These are phyloP conservation scores for Andricus quercusramuli DNA, from an alignment of 2,888 invertebrate species.

Conservation along the genomic window DNA sequence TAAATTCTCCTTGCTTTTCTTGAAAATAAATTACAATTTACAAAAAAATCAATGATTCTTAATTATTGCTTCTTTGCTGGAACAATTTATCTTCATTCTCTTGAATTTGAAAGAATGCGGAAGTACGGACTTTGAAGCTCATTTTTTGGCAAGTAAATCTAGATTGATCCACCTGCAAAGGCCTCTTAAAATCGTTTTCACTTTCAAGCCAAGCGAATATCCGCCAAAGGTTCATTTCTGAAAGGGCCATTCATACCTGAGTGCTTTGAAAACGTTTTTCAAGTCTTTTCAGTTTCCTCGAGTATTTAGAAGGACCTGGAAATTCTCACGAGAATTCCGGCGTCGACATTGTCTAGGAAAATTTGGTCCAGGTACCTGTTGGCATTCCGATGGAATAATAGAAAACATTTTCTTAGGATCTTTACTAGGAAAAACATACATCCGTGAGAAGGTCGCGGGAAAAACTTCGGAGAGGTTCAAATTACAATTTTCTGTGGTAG, in stretches of 20 bases:
- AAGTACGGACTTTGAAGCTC: neutral
- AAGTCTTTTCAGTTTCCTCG: conserved; percentile 15
- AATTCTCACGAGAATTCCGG: conserved; percentile 52
- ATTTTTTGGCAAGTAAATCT: neutral
- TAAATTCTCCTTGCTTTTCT: neutral
- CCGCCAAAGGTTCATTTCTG: conserved; percentile 23
- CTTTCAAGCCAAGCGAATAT: conserved; percentile 8
- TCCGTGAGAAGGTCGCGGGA: neutral
- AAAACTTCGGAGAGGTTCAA: neutral
- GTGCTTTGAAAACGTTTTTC: conserved; percentile 39
- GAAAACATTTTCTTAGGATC: neutral
- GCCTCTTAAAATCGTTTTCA: conserved; percentile 10
- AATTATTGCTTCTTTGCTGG: neutral
- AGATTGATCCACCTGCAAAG: conserved; percentile 21
- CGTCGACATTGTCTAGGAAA: conserved; percentile 51
- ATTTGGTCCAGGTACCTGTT: conserved; percentile 49
- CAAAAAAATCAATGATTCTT: neutral
- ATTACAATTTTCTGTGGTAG: neutral
- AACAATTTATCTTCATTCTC: no score
- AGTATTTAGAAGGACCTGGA: conserved; percentile 28
- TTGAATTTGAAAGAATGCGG: no score
- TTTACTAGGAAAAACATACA: conserved; percentile 13
- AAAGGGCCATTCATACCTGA: conserved; percentile 34
- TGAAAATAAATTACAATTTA: neutral
- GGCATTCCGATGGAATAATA: conserved; percentile 30